A percentile compares a stretch with the other conserved stretches of the same genome.
phyloP scores from a whole-genome alignment of 1,140 invertebrate species.

The Apocrypta bakeri region DNA sequence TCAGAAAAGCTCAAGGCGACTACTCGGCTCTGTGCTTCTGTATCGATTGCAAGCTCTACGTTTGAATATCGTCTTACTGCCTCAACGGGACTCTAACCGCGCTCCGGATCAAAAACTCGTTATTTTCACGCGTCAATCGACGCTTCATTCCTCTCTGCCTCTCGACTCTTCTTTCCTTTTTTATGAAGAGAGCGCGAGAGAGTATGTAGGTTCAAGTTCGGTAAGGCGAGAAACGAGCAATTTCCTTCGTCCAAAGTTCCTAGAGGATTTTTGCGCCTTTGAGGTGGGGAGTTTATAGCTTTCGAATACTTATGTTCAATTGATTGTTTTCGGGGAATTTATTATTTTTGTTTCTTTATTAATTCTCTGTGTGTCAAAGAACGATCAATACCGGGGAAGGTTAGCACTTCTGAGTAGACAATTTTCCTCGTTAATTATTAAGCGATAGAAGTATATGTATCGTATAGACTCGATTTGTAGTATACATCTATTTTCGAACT shows the following conservation, averaged over 20 bases:
- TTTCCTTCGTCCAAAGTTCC: neutral
- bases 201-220: neutral
- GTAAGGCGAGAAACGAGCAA: neutral
- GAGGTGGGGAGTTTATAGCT: neutral
- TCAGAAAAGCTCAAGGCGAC: neutral
- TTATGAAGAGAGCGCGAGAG: neutral
- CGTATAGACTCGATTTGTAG: neutral
- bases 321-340: neutral
- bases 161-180: neutral
- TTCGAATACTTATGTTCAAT: neutral
- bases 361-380: neutral
- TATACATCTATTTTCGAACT: neutral
- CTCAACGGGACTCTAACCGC: neutral
- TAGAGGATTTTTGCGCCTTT: neutral
- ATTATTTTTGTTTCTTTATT: neutral
- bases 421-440: neutral
- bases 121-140: slow-evolving; percentile 15
- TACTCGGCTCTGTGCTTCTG: neutral
- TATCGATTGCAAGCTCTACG: neutral
- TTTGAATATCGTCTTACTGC: slow-evolving; percentile 17
- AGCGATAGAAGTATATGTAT: neutral
- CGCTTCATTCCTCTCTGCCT: neutral
- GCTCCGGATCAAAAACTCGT: slow-evolving; percentile 18
- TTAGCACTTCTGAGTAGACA: neutral
- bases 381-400: neutral